Evolutionary conservation across 2,888 invertebrate genomes (phyloP).

Genomic region (Pheosia gnoma): DNA sequence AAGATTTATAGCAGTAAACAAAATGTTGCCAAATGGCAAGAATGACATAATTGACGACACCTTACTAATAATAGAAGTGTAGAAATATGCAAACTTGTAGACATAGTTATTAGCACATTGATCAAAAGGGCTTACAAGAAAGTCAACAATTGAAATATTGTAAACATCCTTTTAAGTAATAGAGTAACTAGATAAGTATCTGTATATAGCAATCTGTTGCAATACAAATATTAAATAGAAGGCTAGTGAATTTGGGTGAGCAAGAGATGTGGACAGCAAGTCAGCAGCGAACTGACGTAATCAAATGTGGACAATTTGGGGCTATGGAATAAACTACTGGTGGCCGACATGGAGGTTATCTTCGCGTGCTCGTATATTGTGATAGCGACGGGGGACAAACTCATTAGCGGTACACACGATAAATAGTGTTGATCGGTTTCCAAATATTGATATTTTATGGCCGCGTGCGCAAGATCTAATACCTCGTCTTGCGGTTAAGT

Average conservation of each 20-base stretch:
- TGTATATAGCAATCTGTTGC: constrained; percentile 38
- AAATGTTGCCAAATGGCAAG: constrained; percentile 45
- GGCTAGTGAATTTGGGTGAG: constrained; percentile 46
- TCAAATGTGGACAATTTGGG: constrained; percentile 64
- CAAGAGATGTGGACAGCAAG: constrained; percentile 50
- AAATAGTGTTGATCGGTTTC: constrained; percentile 47
- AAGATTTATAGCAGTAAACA: constrained; percentile 19
- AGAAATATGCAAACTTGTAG: constrained; percentile 47
- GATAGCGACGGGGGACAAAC: constrained; percentile 50
- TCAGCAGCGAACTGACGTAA: constrained; percentile 55
- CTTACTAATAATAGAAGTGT: constrained; percentile 52
- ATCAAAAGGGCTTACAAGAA: constrained; percentile 51
- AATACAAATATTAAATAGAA: constrained; percentile 48
- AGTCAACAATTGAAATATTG: constrained; percentile 29
- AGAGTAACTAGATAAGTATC: constrained; percentile 15
- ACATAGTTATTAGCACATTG: constrained; percentile 59
- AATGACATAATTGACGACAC: constrained; percentile 49
- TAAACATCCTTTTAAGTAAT: constrained; percentile 35
- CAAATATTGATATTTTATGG: constrained; percentile 45
- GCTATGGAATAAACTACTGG: constrained; percentile 62
- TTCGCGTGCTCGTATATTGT: constrained; percentile 42
- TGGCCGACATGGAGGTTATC: constrained; percentile 69
- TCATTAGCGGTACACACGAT: constrained; percentile 48
- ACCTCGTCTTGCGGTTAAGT: constrained; percentile 3
- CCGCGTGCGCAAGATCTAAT: constrained; percentile 34